phyloP scores from a whole-genome alignment of 2,113 vertebrate species.

The Mesembrinibis cayennensis region DNA sequence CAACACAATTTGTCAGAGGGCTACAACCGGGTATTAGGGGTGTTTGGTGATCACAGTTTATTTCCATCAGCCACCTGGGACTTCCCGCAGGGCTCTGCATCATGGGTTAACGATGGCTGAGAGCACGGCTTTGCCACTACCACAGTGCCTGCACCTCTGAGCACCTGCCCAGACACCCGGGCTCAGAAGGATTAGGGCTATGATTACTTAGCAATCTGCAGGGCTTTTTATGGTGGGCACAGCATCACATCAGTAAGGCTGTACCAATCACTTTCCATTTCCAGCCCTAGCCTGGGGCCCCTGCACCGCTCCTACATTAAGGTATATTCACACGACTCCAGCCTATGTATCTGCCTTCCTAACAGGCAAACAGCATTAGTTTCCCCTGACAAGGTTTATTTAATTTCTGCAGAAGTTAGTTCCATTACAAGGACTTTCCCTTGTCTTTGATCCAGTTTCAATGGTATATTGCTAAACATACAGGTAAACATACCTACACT shows the following conservation, averaged over 20 bases:
- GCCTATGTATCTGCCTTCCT: not conserved
- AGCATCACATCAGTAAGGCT: not conserved
- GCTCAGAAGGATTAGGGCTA: not conserved
- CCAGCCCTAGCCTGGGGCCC: not conserved
- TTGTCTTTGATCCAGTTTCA: not conserved
- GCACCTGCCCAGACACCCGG: not conserved
- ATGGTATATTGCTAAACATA: not conserved
- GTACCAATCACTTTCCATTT: not conserved
- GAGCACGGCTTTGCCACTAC: not conserved
- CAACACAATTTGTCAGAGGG: not conserved
- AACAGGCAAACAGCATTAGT: accelerated
- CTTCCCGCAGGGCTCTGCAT: not conserved
- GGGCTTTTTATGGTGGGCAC: not conserved
- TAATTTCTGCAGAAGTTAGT: not conserved
- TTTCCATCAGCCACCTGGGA: not conserved
- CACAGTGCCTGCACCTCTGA: not conserved
- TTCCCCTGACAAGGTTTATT: not conserved
- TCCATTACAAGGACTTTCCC: not conserved
- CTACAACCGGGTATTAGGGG: not conserved
- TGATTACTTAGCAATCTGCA: not conserved
- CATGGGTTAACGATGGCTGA: not conserved
- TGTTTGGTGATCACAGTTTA: not conserved
- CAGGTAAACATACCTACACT: not conserved
- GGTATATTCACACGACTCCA: not conserved
- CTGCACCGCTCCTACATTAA: not conserved